Evolutionary conservation across 2,797 vertebrate species (phyloP), one percentile per base, ranked within the genome.

Genomic region (Percopsis omiscomaycus): DNA sequence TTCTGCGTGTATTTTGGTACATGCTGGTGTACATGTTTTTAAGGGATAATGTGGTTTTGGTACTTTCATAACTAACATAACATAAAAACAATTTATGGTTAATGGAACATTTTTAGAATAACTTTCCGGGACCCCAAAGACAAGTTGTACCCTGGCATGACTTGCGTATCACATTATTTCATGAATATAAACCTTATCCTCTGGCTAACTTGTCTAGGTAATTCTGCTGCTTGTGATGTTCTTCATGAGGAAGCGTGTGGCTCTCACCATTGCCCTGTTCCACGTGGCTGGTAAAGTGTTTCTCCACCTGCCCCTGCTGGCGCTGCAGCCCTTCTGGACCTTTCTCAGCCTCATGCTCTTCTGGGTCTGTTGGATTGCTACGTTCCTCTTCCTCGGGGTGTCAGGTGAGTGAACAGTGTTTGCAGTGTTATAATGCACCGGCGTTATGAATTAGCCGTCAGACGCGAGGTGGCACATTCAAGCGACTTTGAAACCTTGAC

Each of bases 251-350:
- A 98, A 97, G 76, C 94, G 96, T 3, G 95, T 99, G 73, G 94
- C 95, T 56, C 94, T 99, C 83, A 98, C 97, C 67, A 97, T 99
- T 68, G 92, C 96, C 75, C 91, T 99, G 88, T 99, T 99, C 82
- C 96, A 98, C 0, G 96, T 98, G 86, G 97, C 98, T 1, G 96
- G 98, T 55, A 98, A 97, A 82, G 96, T 99, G 67, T 99, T 99
- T 83, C 93, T 93, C 69, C 92, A 96, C 82, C 88, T 99, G 82
- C 98, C 98, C 0, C 84, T 99, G 66, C 90, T 99, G 70, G 94
- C 91, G 73, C 91, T 98, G 88, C 97, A 98, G 77, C 97, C 98
- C 9, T 93, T 99, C 79, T 98, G 96, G 96, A 99, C 97, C 16
- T 98, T 99, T 81, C 89, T 99, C 73, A 94, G 93, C 68, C 95